phyloP scores from a whole-genome alignment of 2,797 vertebrate genomes.

The Nyctalus aviator region DNA sequence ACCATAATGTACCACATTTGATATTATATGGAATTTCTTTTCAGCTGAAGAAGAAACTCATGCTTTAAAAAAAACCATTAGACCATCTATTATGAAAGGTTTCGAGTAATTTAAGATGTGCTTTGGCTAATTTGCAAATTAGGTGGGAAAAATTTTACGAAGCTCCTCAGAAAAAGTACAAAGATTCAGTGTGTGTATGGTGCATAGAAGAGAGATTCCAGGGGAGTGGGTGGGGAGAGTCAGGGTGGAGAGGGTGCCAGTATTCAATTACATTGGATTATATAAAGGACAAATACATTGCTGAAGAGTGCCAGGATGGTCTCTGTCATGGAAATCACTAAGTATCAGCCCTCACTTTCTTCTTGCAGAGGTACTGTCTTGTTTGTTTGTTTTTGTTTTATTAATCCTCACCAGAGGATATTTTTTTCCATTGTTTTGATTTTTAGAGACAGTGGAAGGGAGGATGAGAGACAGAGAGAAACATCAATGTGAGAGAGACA shows the following conservation, averaged over 20 bases:
- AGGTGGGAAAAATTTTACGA: neutral
- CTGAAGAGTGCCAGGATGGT: neutral
- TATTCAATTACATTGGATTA: neutral
- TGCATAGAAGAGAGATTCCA: neutral
- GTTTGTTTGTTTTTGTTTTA: neutral
- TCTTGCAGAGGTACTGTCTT: neutral
- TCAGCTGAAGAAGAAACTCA: neutral
- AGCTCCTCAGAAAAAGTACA: neutral
- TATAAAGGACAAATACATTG: neutral
- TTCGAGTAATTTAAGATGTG: neutral
- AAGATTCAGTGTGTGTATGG: neutral
- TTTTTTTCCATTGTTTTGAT: no score
- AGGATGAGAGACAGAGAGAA: neutral
- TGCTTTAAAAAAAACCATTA: neutral
- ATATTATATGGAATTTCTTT: neutral
- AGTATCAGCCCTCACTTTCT: neutral
- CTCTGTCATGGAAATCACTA: neutral
- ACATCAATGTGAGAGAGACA: neutral
- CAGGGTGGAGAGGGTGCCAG: neutral
- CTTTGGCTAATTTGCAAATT: conserved; percentile 15
- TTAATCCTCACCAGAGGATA: no score
- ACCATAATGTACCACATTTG: neutral
- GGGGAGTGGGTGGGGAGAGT: neutral
- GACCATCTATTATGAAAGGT: conserved; percentile 27
- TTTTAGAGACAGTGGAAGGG: no score